Evolutionary conservation across 2,888 invertebrate species (phyloP).

Genomic region (Nysson spinosus): DNA sequence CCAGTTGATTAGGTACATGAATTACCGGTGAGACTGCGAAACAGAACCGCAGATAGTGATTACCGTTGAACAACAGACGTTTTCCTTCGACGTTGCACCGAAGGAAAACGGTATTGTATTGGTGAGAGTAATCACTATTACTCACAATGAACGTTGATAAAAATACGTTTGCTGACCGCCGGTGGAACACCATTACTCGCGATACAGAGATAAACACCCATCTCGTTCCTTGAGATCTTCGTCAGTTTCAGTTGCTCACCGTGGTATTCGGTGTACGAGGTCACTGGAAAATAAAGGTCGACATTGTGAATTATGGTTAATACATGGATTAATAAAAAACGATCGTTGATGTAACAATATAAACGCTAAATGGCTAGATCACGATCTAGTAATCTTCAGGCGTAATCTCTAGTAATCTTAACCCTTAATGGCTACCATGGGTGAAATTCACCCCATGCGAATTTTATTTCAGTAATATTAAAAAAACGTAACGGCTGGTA

Average conservation of each 20-base stretch:
- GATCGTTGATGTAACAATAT: too few species aligned
- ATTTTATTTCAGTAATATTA: too few species aligned
- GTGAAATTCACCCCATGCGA: too few species aligned
- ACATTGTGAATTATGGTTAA: too few species aligned
- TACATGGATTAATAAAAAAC: too few species aligned
- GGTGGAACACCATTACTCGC: slow-evolving; percentile 94
- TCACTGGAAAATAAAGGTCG: slow-evolving; percentile 34
- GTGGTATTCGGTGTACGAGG: slow-evolving; percentile 80
- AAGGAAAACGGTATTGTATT: slow-evolving; percentile 23
- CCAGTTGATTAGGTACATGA: slow-evolving; percentile 94
- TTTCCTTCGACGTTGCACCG: not conserved
- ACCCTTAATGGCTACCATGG: too few species aligned
- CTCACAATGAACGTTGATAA: slow-evolving; percentile 94
- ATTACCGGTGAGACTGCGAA: slow-evolving; percentile 92
- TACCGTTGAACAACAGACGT: slow-evolving; percentile 1
- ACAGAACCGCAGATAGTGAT: slow-evolving; percentile 44
- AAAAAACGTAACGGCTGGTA: too few species aligned
- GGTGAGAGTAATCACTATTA: slow-evolving; percentile 70
- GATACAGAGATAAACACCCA: slow-evolving; percentile 94
- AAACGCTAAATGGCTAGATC: too few species aligned
- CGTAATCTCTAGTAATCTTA: too few species aligned
- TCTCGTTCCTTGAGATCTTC: slow-evolving; percentile 91
- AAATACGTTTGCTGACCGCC: slow-evolving; percentile 91
- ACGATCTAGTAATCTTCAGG: too few species aligned
- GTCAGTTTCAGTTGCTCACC: slow-evolving; percentile 87